These are phyloP conservation scores for Falco biarmicus DNA, from an alignment of 2,797 vertebrate genomes.

Conservation along the genomic window DNA sequence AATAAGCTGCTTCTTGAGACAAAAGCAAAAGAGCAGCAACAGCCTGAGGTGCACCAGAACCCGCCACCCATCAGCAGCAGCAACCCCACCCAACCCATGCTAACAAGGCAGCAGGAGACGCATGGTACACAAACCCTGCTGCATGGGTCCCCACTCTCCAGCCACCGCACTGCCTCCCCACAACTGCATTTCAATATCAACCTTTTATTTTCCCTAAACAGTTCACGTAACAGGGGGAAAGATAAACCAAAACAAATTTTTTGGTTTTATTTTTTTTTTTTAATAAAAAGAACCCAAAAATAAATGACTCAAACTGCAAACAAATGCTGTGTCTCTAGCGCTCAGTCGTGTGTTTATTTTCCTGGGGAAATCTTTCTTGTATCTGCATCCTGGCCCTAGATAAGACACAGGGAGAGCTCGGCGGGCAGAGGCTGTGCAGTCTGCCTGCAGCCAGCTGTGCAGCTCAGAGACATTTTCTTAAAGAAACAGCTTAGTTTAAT, in stretches of 20 bases:
- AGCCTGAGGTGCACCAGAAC: background rate
- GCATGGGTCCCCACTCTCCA: fast-evolving
- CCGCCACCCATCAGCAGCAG: background rate
- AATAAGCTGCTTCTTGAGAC: background rate
- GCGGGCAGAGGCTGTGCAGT: background rate
- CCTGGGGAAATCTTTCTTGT: background rate
- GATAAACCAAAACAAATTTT: background rate
- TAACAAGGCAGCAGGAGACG: background rate
- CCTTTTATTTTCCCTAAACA: background rate
- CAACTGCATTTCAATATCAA: background rate
- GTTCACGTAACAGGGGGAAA: background rate
- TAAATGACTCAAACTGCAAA: constrained; percentile 5
- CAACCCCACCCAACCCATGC: background rate
- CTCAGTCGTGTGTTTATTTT: constrained; percentile 24
- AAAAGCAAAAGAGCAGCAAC: background rate
- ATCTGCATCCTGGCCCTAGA: background rate
- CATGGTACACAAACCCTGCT: background rate
- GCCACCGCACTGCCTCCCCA: background rate
- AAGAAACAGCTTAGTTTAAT: constrained; percentile 10
- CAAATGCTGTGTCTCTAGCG: background rate
- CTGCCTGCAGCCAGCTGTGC: background rate
- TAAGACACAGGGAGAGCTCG: background rate
- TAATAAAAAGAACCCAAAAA: background rate
- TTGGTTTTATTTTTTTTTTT: constrained; percentile 10
- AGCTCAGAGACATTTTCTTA: background rate